Conservation (phyloP, 2,113 vertebrate genomes). For the Pterophyllum scalare region DNA sequence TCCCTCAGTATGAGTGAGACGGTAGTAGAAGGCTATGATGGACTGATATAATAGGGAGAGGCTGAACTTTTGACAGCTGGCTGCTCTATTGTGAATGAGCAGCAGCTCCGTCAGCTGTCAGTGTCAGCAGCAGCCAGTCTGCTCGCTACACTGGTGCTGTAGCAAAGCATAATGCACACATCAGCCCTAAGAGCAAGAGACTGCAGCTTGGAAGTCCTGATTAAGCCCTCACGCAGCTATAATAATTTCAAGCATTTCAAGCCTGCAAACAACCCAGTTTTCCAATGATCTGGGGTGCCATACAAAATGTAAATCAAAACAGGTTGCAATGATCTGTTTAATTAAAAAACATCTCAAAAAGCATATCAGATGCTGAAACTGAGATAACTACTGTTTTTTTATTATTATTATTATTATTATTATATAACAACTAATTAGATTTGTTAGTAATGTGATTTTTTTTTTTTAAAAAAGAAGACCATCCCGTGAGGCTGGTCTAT, state of each 20-base stretch:
- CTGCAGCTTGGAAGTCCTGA: conserved; percentile 21
- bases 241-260: neutral
- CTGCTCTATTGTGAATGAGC: conserved; percentile 62
- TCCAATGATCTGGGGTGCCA: rapidly evolving
- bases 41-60: conserved; percentile 50
- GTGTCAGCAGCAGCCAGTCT: conserved; percentile 55
- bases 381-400: too few relatives aligned
- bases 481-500: neutral
- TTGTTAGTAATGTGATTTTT: neutral
- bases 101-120: conserved; percentile 64
- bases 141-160: conserved; percentile 27
- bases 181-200: conserved; percentile 34
- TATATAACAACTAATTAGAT: neutral
- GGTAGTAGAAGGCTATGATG: conserved; percentile 46
- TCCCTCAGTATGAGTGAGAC: conserved; percentile 31
- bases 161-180: conserved; percentile 43
- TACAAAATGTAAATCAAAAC: neutral
- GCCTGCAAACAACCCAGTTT: neutral
- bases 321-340: neutral
- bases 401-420: too few relatives aligned
- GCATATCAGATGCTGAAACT: neutral
- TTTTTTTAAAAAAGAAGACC: neutral
- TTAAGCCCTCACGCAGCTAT: neutral
- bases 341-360: neutral
- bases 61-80: conserved; percentile 64